phyloP scores from a whole-genome alignment of 2,113 vertebrate genomes.

The Podocnemis expansa region DNA sequence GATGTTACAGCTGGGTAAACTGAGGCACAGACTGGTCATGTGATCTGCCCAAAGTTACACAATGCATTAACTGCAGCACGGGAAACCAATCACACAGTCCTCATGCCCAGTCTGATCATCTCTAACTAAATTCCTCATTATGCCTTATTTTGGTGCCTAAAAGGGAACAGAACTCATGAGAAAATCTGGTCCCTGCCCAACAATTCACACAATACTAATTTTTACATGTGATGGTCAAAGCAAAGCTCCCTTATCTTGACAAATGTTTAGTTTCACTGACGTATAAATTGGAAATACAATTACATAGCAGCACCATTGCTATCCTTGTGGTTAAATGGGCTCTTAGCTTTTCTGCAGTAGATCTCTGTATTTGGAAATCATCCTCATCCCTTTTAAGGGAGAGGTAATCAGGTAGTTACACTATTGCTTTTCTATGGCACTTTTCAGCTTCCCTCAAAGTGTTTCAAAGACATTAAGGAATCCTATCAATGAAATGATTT shows the following conservation, averaged over 20 bases:
- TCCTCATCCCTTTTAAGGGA: background rate
- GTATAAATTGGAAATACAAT: background rate
- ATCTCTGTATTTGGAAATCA: background rate
- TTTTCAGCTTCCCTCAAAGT: constrained; percentile 1
- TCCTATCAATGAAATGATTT: constrained; percentile 46
- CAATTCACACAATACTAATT: background rate
- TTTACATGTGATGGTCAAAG: background rate
- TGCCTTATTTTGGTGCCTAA: rapidly evolving
- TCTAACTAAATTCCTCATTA: background rate
- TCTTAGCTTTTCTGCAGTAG: background rate
- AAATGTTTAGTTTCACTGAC: background rate
- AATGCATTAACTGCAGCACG: background rate
- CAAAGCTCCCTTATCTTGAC: background rate
- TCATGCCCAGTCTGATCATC: rapidly evolving
- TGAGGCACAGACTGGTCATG: background rate
- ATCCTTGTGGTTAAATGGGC: background rate
- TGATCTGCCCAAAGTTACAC: background rate
- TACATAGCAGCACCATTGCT: background rate
- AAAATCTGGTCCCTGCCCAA: background rate
- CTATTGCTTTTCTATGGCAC: background rate
- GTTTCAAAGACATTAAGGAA: constrained; percentile 8
- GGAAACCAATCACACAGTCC: background rate
- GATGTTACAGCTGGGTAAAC: background rate
- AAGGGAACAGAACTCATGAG: background rate
- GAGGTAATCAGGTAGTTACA: constrained; percentile 19